Conservation (phyloP, 2,113 vertebrate genomes). For the Ranitomeya imitator region DNA sequence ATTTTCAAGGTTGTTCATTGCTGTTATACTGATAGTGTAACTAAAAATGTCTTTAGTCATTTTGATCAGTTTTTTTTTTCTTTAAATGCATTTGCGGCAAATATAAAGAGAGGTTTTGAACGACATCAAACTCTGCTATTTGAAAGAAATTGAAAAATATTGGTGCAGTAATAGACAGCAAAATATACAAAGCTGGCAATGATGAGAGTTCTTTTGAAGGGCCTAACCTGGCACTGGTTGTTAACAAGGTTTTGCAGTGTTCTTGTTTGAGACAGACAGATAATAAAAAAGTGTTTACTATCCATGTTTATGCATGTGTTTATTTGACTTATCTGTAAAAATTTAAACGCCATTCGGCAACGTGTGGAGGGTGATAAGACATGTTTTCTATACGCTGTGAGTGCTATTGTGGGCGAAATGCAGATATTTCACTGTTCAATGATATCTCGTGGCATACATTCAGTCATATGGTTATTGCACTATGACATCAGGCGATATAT, state of each 20-base stretch:
- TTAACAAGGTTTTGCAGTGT: neutral
- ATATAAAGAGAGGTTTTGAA: conserved; percentile 5
- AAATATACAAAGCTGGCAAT: conserved; percentile 43
- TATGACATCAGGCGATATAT: neutral
- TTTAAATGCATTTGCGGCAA: conserved; percentile 21
- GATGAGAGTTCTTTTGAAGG: conserved; percentile 36
- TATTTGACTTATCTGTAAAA: conserved; percentile 45
- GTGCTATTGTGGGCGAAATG: neutral
- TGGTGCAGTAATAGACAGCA: conserved; percentile 38
- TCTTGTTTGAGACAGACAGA: conserved; percentile 27
- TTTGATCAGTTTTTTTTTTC: conserved; percentile 17
- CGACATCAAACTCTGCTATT: conserved; percentile 28
- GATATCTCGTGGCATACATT: neutral
- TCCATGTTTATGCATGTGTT: conserved; percentile 45
- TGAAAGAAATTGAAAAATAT: conserved; percentile 53
- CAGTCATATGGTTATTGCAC: neutral
- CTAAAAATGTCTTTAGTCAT: neutral
- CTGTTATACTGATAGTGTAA: neutral
- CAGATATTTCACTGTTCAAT: neutral
- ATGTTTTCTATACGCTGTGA: neutral
- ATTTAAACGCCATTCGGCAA: conserved; percentile 23
- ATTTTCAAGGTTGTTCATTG: neutral
- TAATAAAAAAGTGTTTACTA: conserved; percentile 42
- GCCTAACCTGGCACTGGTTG: conserved; percentile 14
- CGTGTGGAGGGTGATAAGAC: conserved; percentile 23